Evolutionary conservation across 2,888 invertebrate genomes (phyloP), one percentile per base, ranked within the genome.

Genomic region (Scaptomyza cyrtandrae): DNA sequence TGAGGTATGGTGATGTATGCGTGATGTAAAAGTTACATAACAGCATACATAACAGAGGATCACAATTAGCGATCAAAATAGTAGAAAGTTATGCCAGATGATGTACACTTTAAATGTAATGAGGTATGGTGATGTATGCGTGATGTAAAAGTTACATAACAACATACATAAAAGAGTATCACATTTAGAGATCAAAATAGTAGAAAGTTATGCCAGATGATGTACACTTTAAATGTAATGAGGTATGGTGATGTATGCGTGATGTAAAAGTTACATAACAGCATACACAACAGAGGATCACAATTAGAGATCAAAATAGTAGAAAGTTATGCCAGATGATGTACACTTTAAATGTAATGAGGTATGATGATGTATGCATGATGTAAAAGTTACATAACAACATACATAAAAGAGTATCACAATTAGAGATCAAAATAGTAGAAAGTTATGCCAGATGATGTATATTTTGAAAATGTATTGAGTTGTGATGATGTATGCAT

Each of bases 21-120:
- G 6, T 6, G 31, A 33, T 11, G 10, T 13, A 35, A 35, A 11
- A 35, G 11, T 11, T 29, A 29, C 2, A 29, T 29, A 29, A 29
- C 29, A 29, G 5, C 2, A 29, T 2, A 6, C 5, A 29, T 29
- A n/a, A n/a, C n/a, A n/a, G n/a, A 31, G 11, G 48, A 58, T 44
- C 53, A 75, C 57, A 68, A 53, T 49, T 43, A 46, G 49, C 31
- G 48, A 43, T 39, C 56, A 57, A 57, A 11, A 24, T 19, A 35
- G 3, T 35, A 6, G 6, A n/a, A 31, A n/a, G 31, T 6, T 14
- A 27, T 16, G 7, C 11, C 31, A 39, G 39, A 39, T 31, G 19
- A 45, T 19, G 11, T 4, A 33, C 3, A 49, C 9, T 49, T 49
- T 9, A 1, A 0, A 14, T 13, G 5, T 3, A 14, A 14, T 14